A percentile compares a stretch with the other conserved stretches of the same genome.
phyloP scores from a whole-genome alignment of 2,113 vertebrate genomes.

The Menidia beryllina region DNA sequence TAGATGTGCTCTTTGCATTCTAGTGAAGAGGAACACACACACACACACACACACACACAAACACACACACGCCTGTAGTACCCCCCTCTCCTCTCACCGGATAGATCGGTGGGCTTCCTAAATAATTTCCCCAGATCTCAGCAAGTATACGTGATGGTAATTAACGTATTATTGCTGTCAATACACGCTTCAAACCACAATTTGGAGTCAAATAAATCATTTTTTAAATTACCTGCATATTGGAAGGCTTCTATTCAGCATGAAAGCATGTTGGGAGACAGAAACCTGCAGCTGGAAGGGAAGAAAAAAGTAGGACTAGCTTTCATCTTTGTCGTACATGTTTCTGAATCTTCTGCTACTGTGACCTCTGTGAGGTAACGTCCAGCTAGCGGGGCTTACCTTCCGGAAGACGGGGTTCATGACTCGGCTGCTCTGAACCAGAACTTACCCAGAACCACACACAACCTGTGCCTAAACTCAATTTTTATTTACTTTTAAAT shows the following conservation, averaged over 20 bases:
- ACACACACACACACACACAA: too few relatives aligned
- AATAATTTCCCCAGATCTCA: neutral
- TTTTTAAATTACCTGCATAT: conserved; percentile 60
- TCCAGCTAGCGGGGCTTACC: conserved; percentile 24
- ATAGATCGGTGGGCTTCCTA: too few relatives aligned
- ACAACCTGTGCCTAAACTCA: neutral
- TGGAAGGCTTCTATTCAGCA: conserved; percentile 41
- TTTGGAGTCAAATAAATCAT: neutral
- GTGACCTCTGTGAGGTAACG: conserved; percentile 47
- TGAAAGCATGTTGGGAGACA: conserved; percentile 42
- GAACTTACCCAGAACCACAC: neutral
- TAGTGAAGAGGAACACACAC: too few relatives aligned
- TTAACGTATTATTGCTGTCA: neutral
- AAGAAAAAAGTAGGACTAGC: neutral
- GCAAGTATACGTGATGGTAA: too few relatives aligned
- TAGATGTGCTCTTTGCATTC: too few relatives aligned
- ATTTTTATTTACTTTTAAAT: neutral
- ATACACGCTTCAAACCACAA: neutral
- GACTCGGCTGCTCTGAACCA: accelerated
- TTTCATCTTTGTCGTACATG: neutral
- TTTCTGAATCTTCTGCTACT: neutral
- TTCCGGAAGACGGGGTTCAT: conserved; percentile 58
- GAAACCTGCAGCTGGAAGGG: conserved; percentile 55
- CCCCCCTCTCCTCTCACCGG: too few relatives aligned
- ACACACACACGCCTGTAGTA: too few relatives aligned